Base-by-base conservation (phyloP, 1,140 invertebrate species). In the Hyphantria cunea region DNA sequence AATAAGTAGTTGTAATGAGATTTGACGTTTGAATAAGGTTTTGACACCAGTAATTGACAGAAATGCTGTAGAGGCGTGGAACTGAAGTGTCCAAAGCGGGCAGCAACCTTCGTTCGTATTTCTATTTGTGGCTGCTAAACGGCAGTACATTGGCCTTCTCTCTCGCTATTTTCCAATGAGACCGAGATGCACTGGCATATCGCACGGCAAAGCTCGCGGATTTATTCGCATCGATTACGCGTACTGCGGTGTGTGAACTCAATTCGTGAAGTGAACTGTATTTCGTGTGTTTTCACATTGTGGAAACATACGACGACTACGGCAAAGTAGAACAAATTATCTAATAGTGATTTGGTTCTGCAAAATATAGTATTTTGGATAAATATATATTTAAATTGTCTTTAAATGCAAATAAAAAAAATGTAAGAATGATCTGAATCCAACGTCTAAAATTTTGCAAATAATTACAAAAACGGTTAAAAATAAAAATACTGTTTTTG, bases 121-220 rank as follows among this genome's bases (percentile, higher is more conserved):
- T 81, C 84, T 89, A 89, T 89, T 89, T 86, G 79, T 68, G 78
- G 78, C 72, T 74, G 70, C 64, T 69, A 66, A 64, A 67, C 70
- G 71, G 53, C 71, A 64, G 86, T 86, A 78, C 86, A 64, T 86
- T 86, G 85, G 84, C 86, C 86, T 84, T 79, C 78, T 79, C 70
- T 58, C 66, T 71, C 65, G 75, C 79, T 73, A 76, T 80, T 80
- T 80, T 82, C 73, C 67, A 81, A 78, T 79, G 70, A 77, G 51
- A 69, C 67, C 52, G 65, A 50, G 67, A 67, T 77, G 72, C 70
- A 67, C 68, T 70, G 66, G 65, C 67, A 71, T 67, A 68, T 66
- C 67, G 59, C 63, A 71, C 64, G 54, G 52, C 60, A 68, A 33
- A 54, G 55, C 53, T 25, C 44, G 58, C 63, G 59, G 39, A 67